These are phyloP conservation scores for Nymphalis io DNA, from an alignment of 1,140 invertebrate genomes.

Conservation along the genomic window DNA sequence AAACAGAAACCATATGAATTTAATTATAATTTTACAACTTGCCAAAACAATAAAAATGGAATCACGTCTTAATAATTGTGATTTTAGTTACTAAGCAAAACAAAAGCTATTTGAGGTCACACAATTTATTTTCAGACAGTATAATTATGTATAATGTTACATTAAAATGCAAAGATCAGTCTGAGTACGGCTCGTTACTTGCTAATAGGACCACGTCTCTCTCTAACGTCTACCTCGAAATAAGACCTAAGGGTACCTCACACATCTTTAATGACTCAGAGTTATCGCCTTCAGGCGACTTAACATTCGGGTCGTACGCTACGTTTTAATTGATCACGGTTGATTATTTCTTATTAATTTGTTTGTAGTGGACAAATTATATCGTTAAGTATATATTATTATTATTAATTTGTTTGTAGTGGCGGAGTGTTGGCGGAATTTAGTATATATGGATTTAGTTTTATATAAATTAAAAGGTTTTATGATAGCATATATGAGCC, in stretches of 20 bases:
- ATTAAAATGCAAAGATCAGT: slow-evolving; percentile 52
- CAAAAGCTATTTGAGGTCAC: not conserved
- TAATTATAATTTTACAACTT: not conserved
- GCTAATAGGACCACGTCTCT: slow-evolving; percentile 35
- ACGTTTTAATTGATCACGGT: not conserved
- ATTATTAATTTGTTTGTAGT: too few species aligned
- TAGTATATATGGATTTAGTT: too few species aligned
- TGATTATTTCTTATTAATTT: not conserved
- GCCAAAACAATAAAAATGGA: not conserved
- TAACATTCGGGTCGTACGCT: not conserved
- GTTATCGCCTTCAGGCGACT: not conserved
- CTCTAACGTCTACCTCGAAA: slow-evolving; percentile 29
- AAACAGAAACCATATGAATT: too few species aligned
- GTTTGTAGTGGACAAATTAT: not conserved
- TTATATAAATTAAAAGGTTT: too few species aligned
- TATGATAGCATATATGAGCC: too few species aligned
- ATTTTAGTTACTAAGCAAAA: not conserved
- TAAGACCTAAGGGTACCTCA: slow-evolving; percentile 12
- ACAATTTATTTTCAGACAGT: slow-evolving; percentile 21
- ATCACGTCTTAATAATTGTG: not conserved
- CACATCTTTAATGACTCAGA: not conserved
- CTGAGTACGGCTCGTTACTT: slow-evolving; percentile 22
- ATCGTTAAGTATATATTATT: too few species aligned
- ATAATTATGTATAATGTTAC: slow-evolving; percentile 41
- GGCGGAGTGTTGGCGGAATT: too few species aligned